Evolutionary conservation across 2,797 vertebrate species (phyloP), one percentile per base, ranked within the genome.

Genomic region (Molossus alvarezi): DNA sequence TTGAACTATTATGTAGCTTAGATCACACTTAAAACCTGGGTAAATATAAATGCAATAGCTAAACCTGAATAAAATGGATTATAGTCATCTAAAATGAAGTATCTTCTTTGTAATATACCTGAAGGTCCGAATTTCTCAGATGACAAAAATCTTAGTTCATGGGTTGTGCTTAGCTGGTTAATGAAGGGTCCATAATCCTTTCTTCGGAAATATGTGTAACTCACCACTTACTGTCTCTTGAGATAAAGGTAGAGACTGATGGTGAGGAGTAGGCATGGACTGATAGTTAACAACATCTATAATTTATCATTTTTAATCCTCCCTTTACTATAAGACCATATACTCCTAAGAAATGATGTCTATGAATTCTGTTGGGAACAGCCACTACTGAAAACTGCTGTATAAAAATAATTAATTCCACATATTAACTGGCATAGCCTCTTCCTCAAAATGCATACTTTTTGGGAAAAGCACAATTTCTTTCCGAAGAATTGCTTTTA

Each of bases 21-120:
- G 37, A 20, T 81, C 11, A 95, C 3, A 91, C 18, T 81, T 85
- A 84, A 95, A 83, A 77, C 71, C 1, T 55, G 15, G 18, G 11
- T 3, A 81, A 81, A 77, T 21, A 25, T 10, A 87, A 93, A 62
- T 45, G 4, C 5, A 89, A 37, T 2, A 45, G 21, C 7, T 51
- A 96, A 88, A 83, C 4, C 18, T 29, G 4, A 94, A 85, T 45
- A 77, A 81, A 94, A 89, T 17, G 1, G 5, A 87, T 65, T 17
- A 5, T 6, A 3, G 17, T 88, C 21, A n/a, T 41, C 55, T 9
- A 77, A 88, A 77, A 48, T 60, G 27, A 81, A 69, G 69, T 29
- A 48, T 10, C 48, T 62, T 17, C 1, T 73, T 25, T 89, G 25
- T 67, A 10, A 80, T 53, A 60, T 58, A 91, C 3, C 13, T 33